Evolutionary conservation across 2,797 vertebrate genomes (phyloP).

Genomic region (Calcarius lapponicus): DNA sequence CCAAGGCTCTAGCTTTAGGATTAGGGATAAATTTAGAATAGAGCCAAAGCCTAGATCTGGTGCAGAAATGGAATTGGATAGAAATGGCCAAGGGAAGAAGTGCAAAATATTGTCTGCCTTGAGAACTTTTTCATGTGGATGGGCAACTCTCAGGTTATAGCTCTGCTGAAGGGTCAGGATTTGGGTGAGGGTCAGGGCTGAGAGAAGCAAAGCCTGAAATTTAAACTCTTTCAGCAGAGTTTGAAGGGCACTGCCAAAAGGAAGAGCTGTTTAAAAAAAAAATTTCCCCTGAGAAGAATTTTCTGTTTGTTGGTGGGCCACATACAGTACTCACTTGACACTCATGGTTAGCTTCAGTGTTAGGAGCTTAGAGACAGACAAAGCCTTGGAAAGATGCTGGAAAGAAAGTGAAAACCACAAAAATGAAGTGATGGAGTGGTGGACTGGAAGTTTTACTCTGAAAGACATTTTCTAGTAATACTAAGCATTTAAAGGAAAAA

Average conservation of each 20-base stretch:
- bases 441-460: neutral
- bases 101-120: neutral
- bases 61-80: neutral
- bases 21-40: neutral
- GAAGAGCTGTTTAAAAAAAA: neutral
- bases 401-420: neutral
- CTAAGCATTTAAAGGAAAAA: neutral
- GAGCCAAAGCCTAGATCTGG: neutral
- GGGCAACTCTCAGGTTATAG: neutral
- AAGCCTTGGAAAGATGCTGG: neutral
- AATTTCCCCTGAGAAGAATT: neutral
- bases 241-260: neutral
- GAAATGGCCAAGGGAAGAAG: neutral
- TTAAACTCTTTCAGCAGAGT: neutral
- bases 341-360: neutral
- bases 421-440: neutral
- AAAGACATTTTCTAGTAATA: neutral
- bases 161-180: neutral
- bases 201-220: neutral
- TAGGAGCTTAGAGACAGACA: neutral
- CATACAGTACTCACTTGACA: neutral
- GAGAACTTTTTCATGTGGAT: neutral
- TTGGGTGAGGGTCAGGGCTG: neutral
- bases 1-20: accelerated
- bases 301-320: neutral